A percentile compares a stretch with the other conserved stretches of the same genome.
Conservation (phyloP, 2,888 invertebrate species). For the Palloptera scutellata region DNA sequence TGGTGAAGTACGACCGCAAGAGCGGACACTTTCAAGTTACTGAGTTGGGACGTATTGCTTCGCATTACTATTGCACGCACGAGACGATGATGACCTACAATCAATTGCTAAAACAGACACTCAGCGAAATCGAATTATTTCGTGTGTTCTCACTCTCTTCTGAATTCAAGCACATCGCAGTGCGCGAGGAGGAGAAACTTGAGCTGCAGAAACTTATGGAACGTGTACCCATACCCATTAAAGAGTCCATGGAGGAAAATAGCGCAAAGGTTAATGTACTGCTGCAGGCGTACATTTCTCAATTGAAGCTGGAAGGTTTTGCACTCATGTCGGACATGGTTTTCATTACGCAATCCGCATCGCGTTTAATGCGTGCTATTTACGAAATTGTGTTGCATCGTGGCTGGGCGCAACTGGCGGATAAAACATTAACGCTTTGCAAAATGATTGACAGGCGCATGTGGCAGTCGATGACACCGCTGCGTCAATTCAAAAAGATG, state of each 20-base stretch:
- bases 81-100: constrained; percentile 98
- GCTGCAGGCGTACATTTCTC: constrained; percentile 97
- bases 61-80: constrained; percentile 97
- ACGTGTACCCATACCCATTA: constrained; percentile 97
- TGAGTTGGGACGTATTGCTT: constrained; percentile 95
- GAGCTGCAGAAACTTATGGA: constrained; percentile 91
- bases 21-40: constrained; percentile 89
- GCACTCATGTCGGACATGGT: constrained; percentile 99
- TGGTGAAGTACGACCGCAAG: constrained; percentile 94
- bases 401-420: constrained; percentile 97
- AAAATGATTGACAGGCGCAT: constrained; percentile 99
- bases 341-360: constrained; percentile 97
- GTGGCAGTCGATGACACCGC: constrained; percentile 99
- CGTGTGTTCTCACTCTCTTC: constrained; percentile 97
- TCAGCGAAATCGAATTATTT: constrained; percentile 97
- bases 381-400: constrained; percentile 93
- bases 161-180: constrained; percentile 93
- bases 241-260: constrained; percentile 97
- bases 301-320: constrained; percentile 97
- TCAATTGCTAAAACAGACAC: constrained; percentile 92
- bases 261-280: constrained; percentile 93
- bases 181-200: constrained; percentile 95
- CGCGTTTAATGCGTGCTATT: constrained; percentile 92
- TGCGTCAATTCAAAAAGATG: constrained; percentile 96
- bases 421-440: constrained; percentile 93